Conservation (phyloP, 2,113 vertebrate genomes). For the Paracyprichromis sp. region DNA sequence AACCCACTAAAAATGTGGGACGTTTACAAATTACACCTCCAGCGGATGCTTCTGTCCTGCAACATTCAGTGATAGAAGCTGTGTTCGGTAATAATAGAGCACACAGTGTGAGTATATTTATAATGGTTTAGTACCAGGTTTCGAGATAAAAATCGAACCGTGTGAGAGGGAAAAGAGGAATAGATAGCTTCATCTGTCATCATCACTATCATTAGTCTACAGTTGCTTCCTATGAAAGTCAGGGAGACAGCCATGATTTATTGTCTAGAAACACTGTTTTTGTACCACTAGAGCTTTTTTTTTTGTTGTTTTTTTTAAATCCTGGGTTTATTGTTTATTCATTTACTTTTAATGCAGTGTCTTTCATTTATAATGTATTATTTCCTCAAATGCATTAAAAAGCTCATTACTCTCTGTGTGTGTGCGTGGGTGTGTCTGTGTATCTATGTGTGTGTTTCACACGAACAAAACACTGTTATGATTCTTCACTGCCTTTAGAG, state of each 20-base stretch:
- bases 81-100: not conserved
- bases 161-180: not conserved
- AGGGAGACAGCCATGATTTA: not conserved
- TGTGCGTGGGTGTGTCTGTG: not conserved
- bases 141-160: not conserved
- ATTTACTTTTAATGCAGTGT: slow-evolving; percentile 19
- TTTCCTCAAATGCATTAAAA: slow-evolving; percentile 35
- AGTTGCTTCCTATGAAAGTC: not conserved
- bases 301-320: not conserved
- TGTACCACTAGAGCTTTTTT: not conserved
- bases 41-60: not conserved
- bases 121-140: not conserved
- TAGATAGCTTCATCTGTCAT: not conserved
- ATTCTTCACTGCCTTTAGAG: not conserved
- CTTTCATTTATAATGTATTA: slow-evolving; percentile 27
- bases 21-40: not conserved
- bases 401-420: not conserved
- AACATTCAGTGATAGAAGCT: not conserved
- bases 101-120: not conserved
- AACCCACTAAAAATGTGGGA: rapidly evolving
- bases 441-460: not conserved
- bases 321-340: slow-evolving; percentile 18
- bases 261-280: not conserved
- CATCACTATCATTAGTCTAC: not conserved
- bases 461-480: not conserved